Conservation (phyloP, 2,113 vertebrate species). For the Lontra canadensis region DNA sequence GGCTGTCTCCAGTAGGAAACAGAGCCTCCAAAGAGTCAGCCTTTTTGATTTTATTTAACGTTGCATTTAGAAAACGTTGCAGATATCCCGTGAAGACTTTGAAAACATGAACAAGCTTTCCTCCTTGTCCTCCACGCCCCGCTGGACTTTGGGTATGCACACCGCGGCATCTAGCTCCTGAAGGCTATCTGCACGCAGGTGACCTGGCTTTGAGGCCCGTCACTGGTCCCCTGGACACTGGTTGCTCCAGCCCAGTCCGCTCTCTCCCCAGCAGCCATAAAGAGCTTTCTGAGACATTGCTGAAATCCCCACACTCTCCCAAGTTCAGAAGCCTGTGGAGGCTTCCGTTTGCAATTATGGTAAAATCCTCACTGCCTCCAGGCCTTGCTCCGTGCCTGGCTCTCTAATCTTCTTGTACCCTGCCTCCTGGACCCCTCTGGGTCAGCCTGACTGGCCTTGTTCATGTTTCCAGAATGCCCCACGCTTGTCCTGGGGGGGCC, state of each 20-base stretch:
- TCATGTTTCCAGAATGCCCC: neutral
- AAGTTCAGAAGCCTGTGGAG: neutral
- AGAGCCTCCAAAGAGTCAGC: neutral
- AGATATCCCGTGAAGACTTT: neutral
- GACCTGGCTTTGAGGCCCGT: neutral
- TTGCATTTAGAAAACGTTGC: neutral
- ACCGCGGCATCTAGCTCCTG: fast-evolving
- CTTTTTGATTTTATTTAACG: neutral
- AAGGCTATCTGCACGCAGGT: neutral
- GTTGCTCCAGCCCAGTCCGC: neutral
- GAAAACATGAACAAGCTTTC: neutral
- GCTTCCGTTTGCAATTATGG: neutral
- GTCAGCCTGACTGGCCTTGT: neutral
- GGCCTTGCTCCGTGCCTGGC: neutral
- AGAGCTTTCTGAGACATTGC: neutral
- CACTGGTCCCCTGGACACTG: neutral
- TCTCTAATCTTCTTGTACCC: neutral
- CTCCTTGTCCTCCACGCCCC: fast-evolving
- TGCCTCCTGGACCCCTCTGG: neutral
- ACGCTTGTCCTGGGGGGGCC: neutral
- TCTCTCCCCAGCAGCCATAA: neutral
- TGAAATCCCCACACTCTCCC: neutral
- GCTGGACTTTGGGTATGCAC: fast-evolving
- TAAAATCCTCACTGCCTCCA: neutral
- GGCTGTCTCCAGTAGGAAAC: neutral